Evolutionary conservation across 2,797 vertebrate genomes (phyloP).

Genomic region (Channallabes apus): DNA sequence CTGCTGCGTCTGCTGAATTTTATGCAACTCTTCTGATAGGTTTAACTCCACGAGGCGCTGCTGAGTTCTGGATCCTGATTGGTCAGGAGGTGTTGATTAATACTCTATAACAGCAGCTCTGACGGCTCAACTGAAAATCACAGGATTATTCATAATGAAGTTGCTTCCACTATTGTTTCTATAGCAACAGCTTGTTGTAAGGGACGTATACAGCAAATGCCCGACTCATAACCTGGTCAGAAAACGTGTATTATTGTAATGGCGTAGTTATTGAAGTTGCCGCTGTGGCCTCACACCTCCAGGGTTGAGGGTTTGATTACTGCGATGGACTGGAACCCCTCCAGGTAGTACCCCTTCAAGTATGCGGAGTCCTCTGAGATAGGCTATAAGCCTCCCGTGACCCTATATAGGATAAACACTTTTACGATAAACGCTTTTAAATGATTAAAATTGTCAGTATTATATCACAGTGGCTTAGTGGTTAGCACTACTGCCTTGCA

Average conservation of each 20-base stretch:
- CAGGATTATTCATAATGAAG: neutral
- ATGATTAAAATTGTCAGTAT: no score
- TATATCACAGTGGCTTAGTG: no score
- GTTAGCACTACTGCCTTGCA: no score
- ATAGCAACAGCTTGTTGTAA: neutral
- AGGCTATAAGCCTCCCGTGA: no score
- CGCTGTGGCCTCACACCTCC: no score
- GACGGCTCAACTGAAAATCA: neutral
- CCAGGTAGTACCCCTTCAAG: no score
- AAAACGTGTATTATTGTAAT: neutral
- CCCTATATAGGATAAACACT: no score
- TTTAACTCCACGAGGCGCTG: neutral
- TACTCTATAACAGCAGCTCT: neutral
- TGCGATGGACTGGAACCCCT: no score
- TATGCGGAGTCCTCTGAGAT: no score
- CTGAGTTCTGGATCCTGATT: neutral
- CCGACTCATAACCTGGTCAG: neutral
- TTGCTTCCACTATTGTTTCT: neutral
- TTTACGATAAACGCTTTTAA: no score
- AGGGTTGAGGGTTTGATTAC: no score
- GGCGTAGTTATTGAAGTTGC: neutral
- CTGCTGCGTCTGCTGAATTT: conserved; percentile 13
- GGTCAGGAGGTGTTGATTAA: neutral
- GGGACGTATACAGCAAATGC: neutral
- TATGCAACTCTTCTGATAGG: neutral